Evolutionary conservation across 2,113 vertebrate species (phyloP).

Genomic region (Notechis scutatus): DNA sequence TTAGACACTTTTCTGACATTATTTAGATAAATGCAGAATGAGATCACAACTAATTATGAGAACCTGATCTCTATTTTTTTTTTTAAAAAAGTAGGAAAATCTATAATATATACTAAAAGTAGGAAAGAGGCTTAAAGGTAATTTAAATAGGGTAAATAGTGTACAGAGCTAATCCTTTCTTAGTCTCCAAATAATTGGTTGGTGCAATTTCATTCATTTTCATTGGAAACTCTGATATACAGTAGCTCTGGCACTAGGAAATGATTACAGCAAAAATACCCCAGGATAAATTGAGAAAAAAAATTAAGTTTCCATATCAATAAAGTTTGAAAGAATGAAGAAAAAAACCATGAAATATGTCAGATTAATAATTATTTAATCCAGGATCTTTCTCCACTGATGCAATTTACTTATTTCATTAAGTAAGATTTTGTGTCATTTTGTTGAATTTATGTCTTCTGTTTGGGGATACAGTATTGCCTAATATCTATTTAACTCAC

Average conservation of each 20-base stretch:
- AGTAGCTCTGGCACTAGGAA: neutral
- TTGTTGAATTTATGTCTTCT: neutral
- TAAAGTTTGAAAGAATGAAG: neutral
- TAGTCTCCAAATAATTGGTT: neutral
- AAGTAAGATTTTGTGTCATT: neutral
- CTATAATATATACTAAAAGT: conserved; percentile 31
- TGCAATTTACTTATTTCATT: neutral
- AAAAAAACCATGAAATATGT: neutral
- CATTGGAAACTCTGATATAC: neutral
- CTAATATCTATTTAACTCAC: neutral
- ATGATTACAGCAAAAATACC: neutral
- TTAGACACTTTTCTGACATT: neutral
- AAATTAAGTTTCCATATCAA: neutral
- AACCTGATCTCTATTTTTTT: conserved; percentile 16
- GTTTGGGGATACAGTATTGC: neutral
- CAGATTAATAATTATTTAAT: neutral
- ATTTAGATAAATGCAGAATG: conserved; percentile 26
- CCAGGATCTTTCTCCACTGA: neutral
- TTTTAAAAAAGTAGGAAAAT: conserved; percentile 14
- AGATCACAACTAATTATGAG: conserved; percentile 40
- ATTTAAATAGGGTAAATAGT: conserved; percentile 39
- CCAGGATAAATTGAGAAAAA: neutral
- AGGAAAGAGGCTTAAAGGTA: conserved; percentile 31
- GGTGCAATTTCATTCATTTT: neutral
- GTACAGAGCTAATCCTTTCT: conserved; percentile 38